Base-by-base conservation (phyloP, 2,797 vertebrate genomes). In the Oceanodroma leucorhoa region DNA sequence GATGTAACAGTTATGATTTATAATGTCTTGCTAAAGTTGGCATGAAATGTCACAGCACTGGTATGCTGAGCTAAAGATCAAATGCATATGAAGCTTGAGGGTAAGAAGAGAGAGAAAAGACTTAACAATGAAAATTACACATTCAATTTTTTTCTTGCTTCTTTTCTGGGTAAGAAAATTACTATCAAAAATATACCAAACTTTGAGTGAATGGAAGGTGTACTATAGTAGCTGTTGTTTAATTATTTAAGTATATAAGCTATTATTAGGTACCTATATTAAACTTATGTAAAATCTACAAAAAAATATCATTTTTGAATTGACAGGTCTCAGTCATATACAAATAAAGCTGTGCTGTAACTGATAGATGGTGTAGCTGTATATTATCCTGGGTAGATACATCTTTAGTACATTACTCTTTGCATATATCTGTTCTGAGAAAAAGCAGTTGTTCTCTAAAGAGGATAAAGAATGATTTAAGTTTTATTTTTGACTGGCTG, bases 401-500 rank as follows among this genome's bases (percentile, higher is more conserved):
- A 89, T 83, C 89, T 96, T 94, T 84, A 96, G 86, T 90, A 86
- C 89, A 86, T 96, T 97, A 93, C 95, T 96, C 91, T 95, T 34
- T 83, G 86, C 48, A 55, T 76, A 22, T 94, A 73, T 93, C 82
- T 96, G 61, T 84, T 95, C 77, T 87, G 81, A 97, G 93, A 75
- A 83, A 75, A 91, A 95, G 40, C 82, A 64, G 87, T 90, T 90
- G 93, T 90, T 93, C 90, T 14, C 76, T 67, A 60, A 95, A 96
- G 95, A 97, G 95, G 79, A 96, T 97, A 86, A 97, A 96, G 96
- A 90, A 75, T 98, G 97, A 97, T 96, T 96, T 96, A 95, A 93
- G 75, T 96, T 96, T 97, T 98, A 98, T 97, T 98, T 98, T 96
- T 97, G 97, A 96, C 92, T 83, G 71, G 62, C 85, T 94, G 90